Evolutionary conservation across 2,888 invertebrate species (phyloP), one percentile per base, ranked within the genome.

Genomic region (Anarsia innoxiella): DNA sequence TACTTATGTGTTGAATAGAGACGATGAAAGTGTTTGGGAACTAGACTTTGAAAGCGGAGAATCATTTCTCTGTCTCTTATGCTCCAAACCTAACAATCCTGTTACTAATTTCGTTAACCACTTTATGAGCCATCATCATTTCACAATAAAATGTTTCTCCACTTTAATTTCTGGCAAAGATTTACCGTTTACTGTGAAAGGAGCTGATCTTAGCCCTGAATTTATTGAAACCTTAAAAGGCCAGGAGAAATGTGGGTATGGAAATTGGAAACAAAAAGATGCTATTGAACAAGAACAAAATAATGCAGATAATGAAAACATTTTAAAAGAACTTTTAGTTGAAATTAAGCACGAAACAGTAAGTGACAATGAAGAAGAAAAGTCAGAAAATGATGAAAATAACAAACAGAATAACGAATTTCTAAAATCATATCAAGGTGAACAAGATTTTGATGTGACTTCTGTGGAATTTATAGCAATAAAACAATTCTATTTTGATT

Each of bases 371-470:
- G 65, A 62, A 15, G 50, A 47, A 39, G 61, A 62, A 14, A 49
- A 47, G 39, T 61, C 29, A 19, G 46, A 49, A 35, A 48, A 52
- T 16, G 46, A 41, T 41, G 28, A 56, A 40, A 33, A 45, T 10
- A 36, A 19, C 32, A 37, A 33, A 57, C 57, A 27, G 29, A 34
- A 39, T 25, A 25, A 41, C 36, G 10, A 42, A 31, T 31, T 31
- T 46, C 38, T 43, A 42, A 51, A 33, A 45, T 49, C 52, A 10
- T 84, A 83, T 41, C 62, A 62, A 46, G 84, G 84, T 0, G 66
- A 72, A 35, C 69, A 76, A 48, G 84, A 85, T 39, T 83, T 80
- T 56, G 86, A 87, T 56, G 63, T 83, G 1, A 82, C 86, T 11
- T 51, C 71, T 14, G 67, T 73, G 23, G 86, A 87, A 49, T 46